A percentile compares a stretch with the other conserved stretches of the same genome.
These are phyloP conservation scores for Lethenteron reissneri DNA, from an alignment of 2,113 vertebrate genomes.

Conservation along the genomic window DNA sequence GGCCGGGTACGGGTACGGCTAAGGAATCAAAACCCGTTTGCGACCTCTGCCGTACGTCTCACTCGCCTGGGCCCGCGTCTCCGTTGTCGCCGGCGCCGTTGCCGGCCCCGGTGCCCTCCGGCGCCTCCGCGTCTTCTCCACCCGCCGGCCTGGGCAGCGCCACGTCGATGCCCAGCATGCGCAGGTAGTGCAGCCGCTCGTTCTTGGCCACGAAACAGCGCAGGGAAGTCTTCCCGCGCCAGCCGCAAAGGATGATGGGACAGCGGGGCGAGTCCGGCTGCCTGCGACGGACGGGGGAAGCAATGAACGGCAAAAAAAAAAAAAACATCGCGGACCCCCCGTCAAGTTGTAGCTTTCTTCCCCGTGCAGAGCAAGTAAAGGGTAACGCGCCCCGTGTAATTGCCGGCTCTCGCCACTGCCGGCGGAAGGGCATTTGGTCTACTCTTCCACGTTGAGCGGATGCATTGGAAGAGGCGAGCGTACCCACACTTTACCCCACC, in stretches of 20 bases:
- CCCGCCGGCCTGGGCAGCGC: background rate
- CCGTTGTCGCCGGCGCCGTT: no score
- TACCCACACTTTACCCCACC: no score
- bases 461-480: no score
- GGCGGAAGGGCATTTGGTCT: background rate
- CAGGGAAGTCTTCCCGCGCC: slow-evolving; percentile 83
- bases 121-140: no score
- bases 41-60: no score
- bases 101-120: no score
- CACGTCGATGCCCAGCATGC: slow-evolving; percentile 82
- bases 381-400: no score
- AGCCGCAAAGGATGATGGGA: slow-evolving; percentile 64
- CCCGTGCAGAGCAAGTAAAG: no score
- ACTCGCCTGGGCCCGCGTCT: no score
- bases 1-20: no score
- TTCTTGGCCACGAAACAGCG: slow-evolving; percentile 82
- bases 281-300: slow-evolving; percentile 19
- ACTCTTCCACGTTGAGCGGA: background rate
- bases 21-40: no score
- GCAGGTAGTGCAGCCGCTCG: slow-evolving; percentile 72
- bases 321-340: background rate
- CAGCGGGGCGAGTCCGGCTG: slow-evolving; percentile 49
- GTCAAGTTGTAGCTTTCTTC: no score
- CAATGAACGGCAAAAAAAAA: background rate
- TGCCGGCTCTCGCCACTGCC: slow-evolving; percentile 4